Evolutionary conservation across 2,113 vertebrate genomes (phyloP), one percentile per base, ranked within the genome.

Genomic region (Alligator sinensis): DNA sequence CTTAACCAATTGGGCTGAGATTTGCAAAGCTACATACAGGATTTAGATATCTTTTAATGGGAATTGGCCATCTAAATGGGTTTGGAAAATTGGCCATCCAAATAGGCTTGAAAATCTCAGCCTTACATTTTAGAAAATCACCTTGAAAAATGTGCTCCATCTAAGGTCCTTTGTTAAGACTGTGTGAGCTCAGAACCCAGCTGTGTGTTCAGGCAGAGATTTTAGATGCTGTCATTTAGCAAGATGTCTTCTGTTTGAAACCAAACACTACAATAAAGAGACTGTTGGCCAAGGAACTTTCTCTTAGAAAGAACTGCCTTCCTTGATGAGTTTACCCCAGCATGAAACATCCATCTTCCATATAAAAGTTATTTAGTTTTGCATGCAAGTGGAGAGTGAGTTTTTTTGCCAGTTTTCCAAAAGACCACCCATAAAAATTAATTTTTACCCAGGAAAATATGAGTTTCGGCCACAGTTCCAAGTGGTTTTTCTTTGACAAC

Each of bases 341-440:
- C 91, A 88, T 89, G 93, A 94, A 94, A 95, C 82, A 96, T 87
- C 74, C n/a, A 87, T 96, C 94, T 85, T 90, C 96, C 96, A 97
- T 89, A 91, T 88, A 94, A 90, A 94, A 96, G 95, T 96, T 96
- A 96, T 95, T 93, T 91, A 97, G 95, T 61, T 87, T 92, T 96
- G 91, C 96, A 95, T 96, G 91, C 96, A 95, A 92, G 47, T 92
- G 81, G 91, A 95, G 95, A 92, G 94, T 90, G 90, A 61, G 80
- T 91, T 94, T 92, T 96, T 92, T 77, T 92, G 91, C 95, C 94
- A 96, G 87, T 95, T 96, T 93, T 95, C 84, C 93, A 95, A 80
- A 90, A 96, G 93, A 87, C 94, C 93, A 96, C 96, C 95, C 94
- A 94, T 87, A 87, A 95, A 97, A 89, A 92, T 95, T 77, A 80